Evolutionary conservation across 2,888 invertebrate genomes (phyloP).

Genomic region (Drosophila recens): DNA sequence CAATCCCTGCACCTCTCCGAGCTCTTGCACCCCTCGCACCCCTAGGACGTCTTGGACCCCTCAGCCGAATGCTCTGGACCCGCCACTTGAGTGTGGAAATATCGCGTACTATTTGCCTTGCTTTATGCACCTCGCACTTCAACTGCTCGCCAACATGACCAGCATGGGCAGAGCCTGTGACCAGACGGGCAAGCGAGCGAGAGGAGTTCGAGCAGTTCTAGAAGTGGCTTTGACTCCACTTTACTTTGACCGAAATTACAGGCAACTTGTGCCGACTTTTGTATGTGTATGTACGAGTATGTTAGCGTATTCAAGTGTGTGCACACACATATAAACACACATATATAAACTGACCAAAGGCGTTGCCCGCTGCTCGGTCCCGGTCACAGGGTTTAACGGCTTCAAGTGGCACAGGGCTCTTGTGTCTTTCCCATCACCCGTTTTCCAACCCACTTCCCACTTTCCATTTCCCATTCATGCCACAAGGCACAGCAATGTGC

Average conservation of each 20-base stretch:
- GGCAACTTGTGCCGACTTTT: constrained; percentile 30
- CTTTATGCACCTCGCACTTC: constrained; percentile 58
- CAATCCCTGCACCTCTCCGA: constrained; percentile 6
- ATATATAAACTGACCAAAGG: constrained; percentile 23
- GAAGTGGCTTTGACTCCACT: constrained; percentile 53
- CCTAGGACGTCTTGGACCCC: no score
- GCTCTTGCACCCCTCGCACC: background rate
- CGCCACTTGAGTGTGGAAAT: constrained; percentile 54
- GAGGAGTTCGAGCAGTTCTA: constrained; percentile 8
- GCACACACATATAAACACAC: background rate
- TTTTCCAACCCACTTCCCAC: background rate
- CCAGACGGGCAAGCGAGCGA: background rate
- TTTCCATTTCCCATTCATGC: constrained; percentile 19
- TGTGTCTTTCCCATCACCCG: constrained; percentile 17
- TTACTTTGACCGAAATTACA: constrained; percentile 54
- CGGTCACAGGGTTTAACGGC: constrained; percentile 32
- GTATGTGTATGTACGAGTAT: constrained; percentile 6
- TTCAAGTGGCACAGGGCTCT: constrained; percentile 27
- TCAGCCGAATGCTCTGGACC: background rate
- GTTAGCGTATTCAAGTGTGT: constrained; percentile 9
- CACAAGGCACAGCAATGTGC: constrained; percentile 16
- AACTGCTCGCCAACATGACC: constrained; percentile 6
- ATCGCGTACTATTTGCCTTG: constrained; percentile 70
- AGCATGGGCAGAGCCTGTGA: background rate
- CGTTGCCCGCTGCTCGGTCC: constrained; percentile 26